A percentile compares a stretch with the other conserved stretches of the same genome.
Evolutionary conservation across 2,113 vertebrate genomes (phyloP).

Genomic region (Cyanoderma ruficeps): DNA sequence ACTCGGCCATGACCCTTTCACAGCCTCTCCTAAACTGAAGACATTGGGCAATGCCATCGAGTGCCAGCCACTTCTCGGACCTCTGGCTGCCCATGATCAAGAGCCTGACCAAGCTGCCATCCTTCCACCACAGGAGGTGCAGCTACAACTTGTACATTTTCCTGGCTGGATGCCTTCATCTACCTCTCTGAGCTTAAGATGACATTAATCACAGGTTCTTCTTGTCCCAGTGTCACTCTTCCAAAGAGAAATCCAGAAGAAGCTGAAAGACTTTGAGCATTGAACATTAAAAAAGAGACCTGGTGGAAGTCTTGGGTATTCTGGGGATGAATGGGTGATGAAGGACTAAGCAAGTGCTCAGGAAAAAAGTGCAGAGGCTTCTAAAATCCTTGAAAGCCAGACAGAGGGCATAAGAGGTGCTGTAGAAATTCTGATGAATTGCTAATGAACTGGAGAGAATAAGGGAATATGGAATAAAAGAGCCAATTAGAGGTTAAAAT

Average conservation of each 20-base stretch:
- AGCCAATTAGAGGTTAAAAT: background rate
- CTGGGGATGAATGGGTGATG: background rate
- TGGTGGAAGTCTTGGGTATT: background rate
- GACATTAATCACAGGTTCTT: background rate
- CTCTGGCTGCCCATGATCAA: background rate
- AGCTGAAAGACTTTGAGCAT: background rate
- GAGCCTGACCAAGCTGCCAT: background rate
- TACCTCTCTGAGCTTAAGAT: background rate
- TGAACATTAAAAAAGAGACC: background rate
- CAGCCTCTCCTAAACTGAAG: background rate
- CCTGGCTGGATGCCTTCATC: background rate
- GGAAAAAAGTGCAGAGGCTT: background rate
- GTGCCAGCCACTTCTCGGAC: background rate
- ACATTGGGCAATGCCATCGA: background rate
- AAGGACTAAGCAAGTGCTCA: background rate
- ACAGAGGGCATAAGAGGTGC: background rate
- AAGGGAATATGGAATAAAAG: background rate
- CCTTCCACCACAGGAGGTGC: background rate
- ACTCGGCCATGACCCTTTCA: background rate
- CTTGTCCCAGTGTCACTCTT: background rate
- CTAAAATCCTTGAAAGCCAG: background rate
- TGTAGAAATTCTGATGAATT: background rate
- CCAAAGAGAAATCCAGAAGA: background rate
- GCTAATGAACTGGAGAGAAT: background rate
- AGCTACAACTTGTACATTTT: background rate